Base-by-base conservation (phyloP, 2,113 vertebrate species). In the Ceratotherium simum region DNA sequence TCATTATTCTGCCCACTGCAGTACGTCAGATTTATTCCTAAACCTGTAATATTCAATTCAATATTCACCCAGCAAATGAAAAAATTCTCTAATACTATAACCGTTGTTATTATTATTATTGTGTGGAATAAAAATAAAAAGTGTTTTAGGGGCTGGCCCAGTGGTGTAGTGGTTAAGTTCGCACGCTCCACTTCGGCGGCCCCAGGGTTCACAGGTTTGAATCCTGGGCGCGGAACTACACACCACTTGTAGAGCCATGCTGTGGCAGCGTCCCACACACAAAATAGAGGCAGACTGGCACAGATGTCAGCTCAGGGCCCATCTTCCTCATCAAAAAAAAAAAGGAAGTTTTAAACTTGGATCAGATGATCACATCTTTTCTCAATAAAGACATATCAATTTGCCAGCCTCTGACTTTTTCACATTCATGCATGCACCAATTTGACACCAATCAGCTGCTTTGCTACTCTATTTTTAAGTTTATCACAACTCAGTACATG, bases 31-130 rank as follows among this genome's bases (percentile, higher is more conserved):
- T 65, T 82, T 86, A 33, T 51, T 93, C n/a, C 20, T 60, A 84
- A 60, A 73, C 17, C 2, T 23, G 0, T 33, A 85, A 69, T 89
- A 54, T 65, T 93, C 27, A 86, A 29, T 23, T 89, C 21, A 76
- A 42, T 70, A 95, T 56, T 80, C 62, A 90, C 58, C 27, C 31
- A 60, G 23, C 13, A 88, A 85, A 95, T 67, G 58, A 89, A 92
- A 89, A 92, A 95, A 36, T 60, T 76, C 31, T 51, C 51, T 60
- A 76, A 56, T 39, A 83, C 10, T 70, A 69, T 65, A 42, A 54
- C 33, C 62, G 39, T 31, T 64, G 25, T 6, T 48, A 80, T 25
- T n/a, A 56, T 12, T 42, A 69, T 20, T 39, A 48, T 39, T 36
- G 48, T 65, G 8, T 39, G 0, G 11, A n/a, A 90, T 95, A 12